phyloP scores from a whole-genome alignment of 92 coral and sea anemone species.

The Parazoanthus atlanticus region DNA sequence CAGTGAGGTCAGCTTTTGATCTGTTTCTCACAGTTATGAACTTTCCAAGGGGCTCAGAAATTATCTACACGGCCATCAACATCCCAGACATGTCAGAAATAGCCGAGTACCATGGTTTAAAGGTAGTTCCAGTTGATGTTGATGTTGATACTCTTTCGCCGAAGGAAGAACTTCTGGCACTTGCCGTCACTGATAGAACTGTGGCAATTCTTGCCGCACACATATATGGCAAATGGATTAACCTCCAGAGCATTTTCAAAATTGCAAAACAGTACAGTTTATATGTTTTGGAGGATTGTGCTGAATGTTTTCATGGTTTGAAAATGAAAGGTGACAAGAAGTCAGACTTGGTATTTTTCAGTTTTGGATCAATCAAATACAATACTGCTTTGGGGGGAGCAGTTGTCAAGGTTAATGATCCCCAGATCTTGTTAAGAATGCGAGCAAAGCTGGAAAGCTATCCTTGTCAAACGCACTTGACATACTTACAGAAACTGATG shows the following conservation, averaged over 20 bases:
- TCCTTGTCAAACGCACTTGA: constrained; percentile 74
- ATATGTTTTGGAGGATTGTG: constrained; percentile 93
- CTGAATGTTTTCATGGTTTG: constrained; percentile 93
- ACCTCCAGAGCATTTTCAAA: constrained; percentile 70
- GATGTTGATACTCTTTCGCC: constrained; percentile 88
- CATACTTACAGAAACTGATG: constrained; percentile 67
- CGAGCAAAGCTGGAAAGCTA: constrained; percentile 69
- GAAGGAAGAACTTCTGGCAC: constrained; percentile 82
- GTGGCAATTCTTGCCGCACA: constrained; percentile 94
- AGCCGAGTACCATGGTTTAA: constrained; percentile 75
- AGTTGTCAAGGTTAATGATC: constrained; percentile 66
- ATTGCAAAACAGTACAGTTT: constrained; percentile 73
- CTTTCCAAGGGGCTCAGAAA: constrained; percentile 90
- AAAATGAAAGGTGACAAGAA: constrained; percentile 71
- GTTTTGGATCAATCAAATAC: constrained; percentile 95
- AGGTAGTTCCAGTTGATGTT: constrained; percentile 86
- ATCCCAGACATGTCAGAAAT: constrained; percentile 93
- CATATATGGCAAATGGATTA: constrained; percentile 92
- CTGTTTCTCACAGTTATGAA: constrained; percentile 78
- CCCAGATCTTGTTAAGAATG: constrained; percentile 75
- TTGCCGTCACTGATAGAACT: constrained; percentile 82
- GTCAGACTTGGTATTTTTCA: constrained; percentile 83
- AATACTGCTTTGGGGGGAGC: constrained; percentile 94
- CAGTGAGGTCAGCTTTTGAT: constrained; percentile 91
- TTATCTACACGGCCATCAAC: constrained; percentile 88